Base-by-base conservation (phyloP, 2,797 vertebrate species). In the Mormyrops boulengeri region DNA sequence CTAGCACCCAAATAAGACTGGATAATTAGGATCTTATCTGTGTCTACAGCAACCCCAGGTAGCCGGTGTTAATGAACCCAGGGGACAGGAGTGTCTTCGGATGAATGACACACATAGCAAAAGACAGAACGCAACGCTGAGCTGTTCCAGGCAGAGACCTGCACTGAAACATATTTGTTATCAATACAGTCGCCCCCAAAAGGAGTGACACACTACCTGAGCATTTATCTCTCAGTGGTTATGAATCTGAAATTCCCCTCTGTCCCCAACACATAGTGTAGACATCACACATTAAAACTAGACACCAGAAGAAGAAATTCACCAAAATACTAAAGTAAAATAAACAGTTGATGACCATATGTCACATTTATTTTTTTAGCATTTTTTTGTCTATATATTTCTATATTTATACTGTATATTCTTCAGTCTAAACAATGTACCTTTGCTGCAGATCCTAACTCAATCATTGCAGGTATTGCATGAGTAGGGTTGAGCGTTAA, bases 391-490 rank as follows among this genome's bases (percentile, higher is more conserved):
- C 84, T 88, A 91, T 91, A 85, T 88, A 90, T 52, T 53, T 88
- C 34, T 88, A 91, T 91, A 89, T 94, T 93, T 92, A 94, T 92
- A 94, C 93, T 90, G 9, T 80, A 88, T 53, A 52, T 60, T 44
- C 11, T 89, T 69, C 88, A 60, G 9, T 87, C 86, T 87, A 87
- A 87, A 87, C 86, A 87, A 50, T 89, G 73, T 85, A 34, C 53
- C 34, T 84, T 44, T 92, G 91, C 93, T 95, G 92, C 94, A 96
- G 93, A 95, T 95, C 93, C 95, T 95, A 95, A 97, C 93, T 95
- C 94, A 95, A 91, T 96, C 96, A 96, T 95, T 96, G 95, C 93
- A 93, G 94, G 93, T 94, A 95, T 85, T 94, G 94, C 93, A 92
- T 90, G 92, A 95, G 93, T 87, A 94, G 93, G 30, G 49, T 92